Evolutionary conservation across 2,797 vertebrate genomes (phyloP), one percentile per base, ranked within the genome.

Genomic region (Rhinatrema bivittatum): DNA sequence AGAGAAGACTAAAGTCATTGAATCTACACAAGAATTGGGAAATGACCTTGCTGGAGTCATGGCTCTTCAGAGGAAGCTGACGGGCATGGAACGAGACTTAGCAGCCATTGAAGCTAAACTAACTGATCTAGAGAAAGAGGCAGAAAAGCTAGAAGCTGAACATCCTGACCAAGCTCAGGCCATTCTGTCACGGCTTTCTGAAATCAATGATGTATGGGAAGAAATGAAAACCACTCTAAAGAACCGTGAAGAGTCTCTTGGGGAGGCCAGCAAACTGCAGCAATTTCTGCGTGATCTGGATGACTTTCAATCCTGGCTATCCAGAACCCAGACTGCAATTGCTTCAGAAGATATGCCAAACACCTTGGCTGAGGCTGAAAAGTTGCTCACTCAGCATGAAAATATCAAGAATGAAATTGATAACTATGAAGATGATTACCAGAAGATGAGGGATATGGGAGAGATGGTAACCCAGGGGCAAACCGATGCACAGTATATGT

Each of bases 361-460:
- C 74, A 94, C 93, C 0, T 68, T 97, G 60, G 68, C 89, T 0
- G 95, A 98, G 65, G 94, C 93, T 0, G 95, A 98, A 83, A 98
- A 98, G 75, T 87, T 98, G 50, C 91, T 98, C 42, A 84, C 90
- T 0, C 95, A 98, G 47, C 95, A 98, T 0, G 93, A 98, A 72
- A 87, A 84, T 51, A 97, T 98, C 73, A 95, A 95, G 73, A 95
- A 97, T 1, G 95, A 98, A 73, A 91, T 98, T 9, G 82, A 87
- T 64, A 97, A 98, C 76, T 98, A 98, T 0, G 93, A 98, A 64
- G 94, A 97, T 56, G 95, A 98, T 71, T 98, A 98, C 60, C 94
- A 98, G 85, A 97, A 94, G 72, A 98, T 98, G 95, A 69, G 94
- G 37, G 95, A 98, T 80, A 98, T 98, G 93, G 95, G 95, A 0